Evolutionary conservation across 2,888 invertebrate species (phyloP), one percentile per base, ranked within the genome.

Genomic region (Glaucopsyche alexis): DNA sequence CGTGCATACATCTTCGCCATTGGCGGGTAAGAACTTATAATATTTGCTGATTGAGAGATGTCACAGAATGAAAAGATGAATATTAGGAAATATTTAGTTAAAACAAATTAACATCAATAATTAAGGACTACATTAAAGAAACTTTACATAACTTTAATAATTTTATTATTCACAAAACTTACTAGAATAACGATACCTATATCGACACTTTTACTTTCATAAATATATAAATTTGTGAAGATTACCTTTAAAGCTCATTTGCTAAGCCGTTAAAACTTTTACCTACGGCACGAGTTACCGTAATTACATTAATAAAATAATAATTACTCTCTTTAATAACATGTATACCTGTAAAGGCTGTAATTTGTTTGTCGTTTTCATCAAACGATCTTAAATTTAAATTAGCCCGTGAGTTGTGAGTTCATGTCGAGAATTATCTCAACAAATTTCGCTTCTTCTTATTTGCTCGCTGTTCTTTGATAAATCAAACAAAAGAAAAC

Each of bases 321-420:
- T 60, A 55, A 19, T 55, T 55, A 11, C 55, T 55, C 55, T 11
- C 19, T 19, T 55, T 19, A 55, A 55, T 60, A 60, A 11, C 29
- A 16, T 14, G 29, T 60, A 60, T 38, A 14, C 29, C 60, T 29
- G 38, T 38, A 38, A 38, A 60, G 66, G 42, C 42, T 14, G 65
- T 40, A 65, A 66, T 42, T 42, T 42, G 66, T 66, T 8, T 66
- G 40, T 66, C 16, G 13, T 66, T 65, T 66, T 66, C 66, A 42
- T 42, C 66, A 66, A 66, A 66, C 40, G 42, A 42, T 42, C 60
- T n/a, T 66, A 66, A 42, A 66, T 66, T 66, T 42, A 66, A 66
- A 67, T 67, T 67, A 19, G 19, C 45, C 16, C 38, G 5, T 45
- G 45, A 67, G 11, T 6, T 67, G 45, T 45, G 45, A 67, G 42